These are phyloP conservation scores for Xanthorhoe designata DNA, from an alignment of 2,888 invertebrate genomes.

Conservation along the genomic window DNA sequence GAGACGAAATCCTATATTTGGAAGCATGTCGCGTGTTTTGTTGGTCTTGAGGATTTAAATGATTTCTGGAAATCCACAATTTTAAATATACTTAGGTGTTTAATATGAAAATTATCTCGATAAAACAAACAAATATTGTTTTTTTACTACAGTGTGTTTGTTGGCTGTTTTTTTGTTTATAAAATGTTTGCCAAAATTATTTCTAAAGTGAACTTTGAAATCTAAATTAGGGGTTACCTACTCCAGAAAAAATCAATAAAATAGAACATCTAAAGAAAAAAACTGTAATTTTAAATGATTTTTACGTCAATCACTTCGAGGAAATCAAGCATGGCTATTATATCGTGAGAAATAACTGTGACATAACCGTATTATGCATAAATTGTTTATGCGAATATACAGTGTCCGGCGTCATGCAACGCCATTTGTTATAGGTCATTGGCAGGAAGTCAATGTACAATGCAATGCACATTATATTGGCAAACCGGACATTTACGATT, in stretches of 20 bases:
- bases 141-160: too few relatives aligned
- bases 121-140: too few relatives aligned
- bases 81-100: too few relatives aligned
- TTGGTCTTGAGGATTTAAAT: too few relatives aligned
- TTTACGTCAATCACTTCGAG: slow-evolving; percentile 31
- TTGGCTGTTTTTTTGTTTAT: too few relatives aligned
- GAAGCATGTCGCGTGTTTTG: too few relatives aligned
- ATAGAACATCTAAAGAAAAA: not conserved
- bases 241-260: not conserved
- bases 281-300: slow-evolving; percentile 25
- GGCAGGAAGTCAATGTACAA: slow-evolving; percentile 71
- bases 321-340: slow-evolving; percentile 32
- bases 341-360: slow-evolving; percentile 49
- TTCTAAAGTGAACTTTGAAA: not conserved
- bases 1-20: too few relatives aligned
- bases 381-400: slow-evolving; percentile 48
- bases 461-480: slow-evolving; percentile 36
- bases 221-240: not conserved
- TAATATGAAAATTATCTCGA: too few relatives aligned
- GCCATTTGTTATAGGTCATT: slow-evolving; percentile 74
- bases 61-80: too few relatives aligned
- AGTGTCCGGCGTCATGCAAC: slow-evolving; percentile 47
- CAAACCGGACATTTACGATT: slow-evolving; percentile 10
- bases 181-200: not conserved
- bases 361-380: slow-evolving; percentile 55